A percentile compares a stretch with the other conserved stretches of the same genome.
These are phyloP conservation scores for Oceanodroma leucorhoa DNA, from an alignment of 2,797 vertebrate species.

Conservation along the genomic window DNA sequence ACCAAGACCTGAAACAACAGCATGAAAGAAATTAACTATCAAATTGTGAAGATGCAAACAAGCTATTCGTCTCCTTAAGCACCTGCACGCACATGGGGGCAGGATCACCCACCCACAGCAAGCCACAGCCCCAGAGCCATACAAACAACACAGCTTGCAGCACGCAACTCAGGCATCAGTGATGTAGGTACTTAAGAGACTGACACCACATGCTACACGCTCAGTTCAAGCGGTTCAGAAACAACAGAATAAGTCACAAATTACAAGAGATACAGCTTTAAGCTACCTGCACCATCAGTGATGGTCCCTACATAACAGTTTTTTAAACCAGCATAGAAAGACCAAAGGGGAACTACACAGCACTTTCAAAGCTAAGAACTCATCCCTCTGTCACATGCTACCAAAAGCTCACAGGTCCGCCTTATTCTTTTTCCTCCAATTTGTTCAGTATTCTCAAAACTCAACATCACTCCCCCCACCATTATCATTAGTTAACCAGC, in stretches of 20 bases:
- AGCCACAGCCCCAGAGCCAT: neutral
- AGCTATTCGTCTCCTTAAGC: neutral
- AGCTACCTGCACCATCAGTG: neutral
- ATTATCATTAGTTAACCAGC: neutral
- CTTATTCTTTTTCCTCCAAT: neutral
- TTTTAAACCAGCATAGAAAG: neutral
- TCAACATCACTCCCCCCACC: neutral
- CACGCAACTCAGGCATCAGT: neutral
- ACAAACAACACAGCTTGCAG: neutral
- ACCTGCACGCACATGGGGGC: neutral
- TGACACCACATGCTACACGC: neutral
- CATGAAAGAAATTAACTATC: neutral
- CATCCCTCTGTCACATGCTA: neutral
- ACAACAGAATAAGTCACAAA: neutral
- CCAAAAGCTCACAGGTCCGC: neutral
- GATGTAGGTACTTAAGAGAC: neutral
- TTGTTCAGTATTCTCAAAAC: neutral
- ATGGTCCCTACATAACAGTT: neutral
- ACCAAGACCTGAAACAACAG: neutral
- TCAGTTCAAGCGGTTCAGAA: neutral
- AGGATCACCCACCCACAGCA: neutral
- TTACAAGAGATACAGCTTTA: neutral
- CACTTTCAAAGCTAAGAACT: neutral
- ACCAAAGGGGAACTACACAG: neutral
- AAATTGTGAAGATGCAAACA: neutral